Evolutionary conservation across 2,113 vertebrate genomes (phyloP).

Genomic region (Apaloderma vittatum): DNA sequence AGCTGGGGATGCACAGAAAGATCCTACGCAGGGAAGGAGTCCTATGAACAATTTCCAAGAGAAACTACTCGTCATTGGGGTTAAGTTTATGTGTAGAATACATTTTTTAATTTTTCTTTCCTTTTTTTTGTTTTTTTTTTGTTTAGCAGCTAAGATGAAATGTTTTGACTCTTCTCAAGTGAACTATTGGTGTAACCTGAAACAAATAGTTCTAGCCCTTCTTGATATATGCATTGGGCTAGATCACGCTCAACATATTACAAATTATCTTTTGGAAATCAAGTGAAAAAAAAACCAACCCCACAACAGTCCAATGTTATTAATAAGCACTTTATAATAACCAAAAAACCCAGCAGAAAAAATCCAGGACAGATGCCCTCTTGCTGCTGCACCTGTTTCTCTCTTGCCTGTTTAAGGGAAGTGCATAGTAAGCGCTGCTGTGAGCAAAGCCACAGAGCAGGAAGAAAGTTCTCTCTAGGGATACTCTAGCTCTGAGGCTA

Average conservation of each 20-base stretch:
- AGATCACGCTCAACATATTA: not conserved
- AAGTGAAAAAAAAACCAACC: not conserved
- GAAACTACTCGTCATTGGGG: not conserved
- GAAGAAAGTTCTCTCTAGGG: not conserved
- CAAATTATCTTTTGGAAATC: not conserved
- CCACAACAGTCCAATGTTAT: not conserved
- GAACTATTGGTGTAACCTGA: not conserved
- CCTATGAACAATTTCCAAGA: not conserved
- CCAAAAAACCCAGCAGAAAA: constrained; percentile 2
- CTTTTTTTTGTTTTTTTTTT: no score
- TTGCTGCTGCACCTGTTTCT: constrained; percentile 51
- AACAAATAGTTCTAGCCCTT: not conserved
- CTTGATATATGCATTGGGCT: not conserved
- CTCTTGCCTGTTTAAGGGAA: constrained; percentile 62
- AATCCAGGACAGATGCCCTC: not conserved
- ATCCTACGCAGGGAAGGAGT: rapidly evolving
- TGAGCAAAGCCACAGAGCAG: not conserved
- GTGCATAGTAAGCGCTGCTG: not conserved
- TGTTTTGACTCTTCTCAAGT: not conserved
- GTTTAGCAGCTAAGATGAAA: not conserved
- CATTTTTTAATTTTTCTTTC: not conserved
- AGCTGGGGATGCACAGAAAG: not conserved
- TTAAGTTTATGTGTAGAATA: not conserved
- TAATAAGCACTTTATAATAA: constrained; percentile 50
- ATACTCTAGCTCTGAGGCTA: not conserved